Evolutionary conservation across 2,888 invertebrate species (phyloP).

Genomic region (Eristalis intricaria): DNA sequence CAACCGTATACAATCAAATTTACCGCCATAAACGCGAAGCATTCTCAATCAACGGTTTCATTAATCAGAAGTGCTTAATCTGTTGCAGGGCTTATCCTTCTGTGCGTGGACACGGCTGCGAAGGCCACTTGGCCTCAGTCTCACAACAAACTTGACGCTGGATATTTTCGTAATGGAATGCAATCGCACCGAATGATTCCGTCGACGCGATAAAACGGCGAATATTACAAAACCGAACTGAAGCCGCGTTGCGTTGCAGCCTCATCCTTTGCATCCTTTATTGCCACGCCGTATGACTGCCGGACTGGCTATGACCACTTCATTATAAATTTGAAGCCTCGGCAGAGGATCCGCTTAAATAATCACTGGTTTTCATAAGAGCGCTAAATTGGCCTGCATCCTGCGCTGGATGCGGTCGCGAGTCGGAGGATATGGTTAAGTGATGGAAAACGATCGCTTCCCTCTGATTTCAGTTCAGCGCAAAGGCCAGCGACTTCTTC

Average conservation of each 20-base stretch:
- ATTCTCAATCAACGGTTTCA: conserved; percentile 66
- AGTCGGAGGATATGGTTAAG: conserved; percentile 48
- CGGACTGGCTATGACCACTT: conserved; percentile 67
- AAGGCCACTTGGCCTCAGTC: too few relatives aligned
- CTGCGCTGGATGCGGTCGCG: conserved; percentile 25
- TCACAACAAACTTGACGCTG: conserved; percentile 18
- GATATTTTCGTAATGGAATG: conserved; percentile 10
- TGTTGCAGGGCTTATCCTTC: conserved; percentile 64
- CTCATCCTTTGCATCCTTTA: conserved; percentile 58
- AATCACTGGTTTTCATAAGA: conserved; percentile 63
- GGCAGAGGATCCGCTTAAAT: conserved; percentile 54
- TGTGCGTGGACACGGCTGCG: neutral
- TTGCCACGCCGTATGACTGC: conserved; percentile 28
- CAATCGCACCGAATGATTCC: conserved; percentile 50
- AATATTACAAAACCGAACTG: conserved; percentile 36
- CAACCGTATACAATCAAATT: conserved; percentile 61
- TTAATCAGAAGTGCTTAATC: conserved; percentile 70
- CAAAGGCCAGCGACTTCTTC: conserved; percentile 32
- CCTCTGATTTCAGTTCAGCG: conserved; percentile 60
- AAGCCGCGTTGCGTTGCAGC: neutral
- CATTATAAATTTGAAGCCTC: conserved; percentile 64
- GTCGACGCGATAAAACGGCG: conserved; percentile 45
- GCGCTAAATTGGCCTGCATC: conserved; percentile 54
- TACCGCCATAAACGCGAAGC: conserved; percentile 54
- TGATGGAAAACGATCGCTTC: conserved; percentile 52